Base-by-base conservation (phyloP, 2,888 invertebrate genomes). In the Platycheirus albimanus region DNA sequence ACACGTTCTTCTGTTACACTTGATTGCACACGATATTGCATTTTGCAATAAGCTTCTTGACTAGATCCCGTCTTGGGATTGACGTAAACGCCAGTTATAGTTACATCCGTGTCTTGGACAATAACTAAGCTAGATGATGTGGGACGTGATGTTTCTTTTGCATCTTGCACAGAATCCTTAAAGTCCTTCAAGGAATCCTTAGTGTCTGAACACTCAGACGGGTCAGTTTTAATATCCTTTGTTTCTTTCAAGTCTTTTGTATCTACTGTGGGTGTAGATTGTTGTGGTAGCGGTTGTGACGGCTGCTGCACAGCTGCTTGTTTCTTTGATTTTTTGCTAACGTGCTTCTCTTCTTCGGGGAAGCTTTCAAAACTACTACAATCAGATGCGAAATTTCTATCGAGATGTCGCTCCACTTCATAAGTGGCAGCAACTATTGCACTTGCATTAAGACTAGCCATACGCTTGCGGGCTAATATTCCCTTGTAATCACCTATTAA, bases 391-490 rank as follows among this genome's bases (percentile, higher is more conserved):
- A 90, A 75, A 85, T 90, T 90, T 76, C 89, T 89, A 85, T 91
- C 91, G 61, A 91, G 78, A 85, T 91, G 91, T 0, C 91, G 87
- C 69, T 91, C 91, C 74, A 90, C 96, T 89, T 96, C 96, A 87
- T 97, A 97, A 85, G 96, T 96, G 17, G 97, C 97, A 0, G 97
- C 96, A 85, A 97, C 92, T 87, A 97, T 97, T 17, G 97, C 97
- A 36, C 96, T 95, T 11, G 97, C 97, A 90, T 97, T 97, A 30
- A 97, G 91, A 88, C 96, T 96, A 17, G 97, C 97, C 97, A 97
- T 97, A 30, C 97, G 93, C 89, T 97, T 97, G 86, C 95, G 93
- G 13, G 97, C 96, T 5, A 97, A 95, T 94, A 96, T 96, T 86
- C 96, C 96, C 87, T 96, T 96, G 54, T 96, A 92, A 87, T 96